Evolutionary conservation across 2,113 vertebrate species (phyloP).

Genomic region (Gymnorhina tibicen): DNA sequence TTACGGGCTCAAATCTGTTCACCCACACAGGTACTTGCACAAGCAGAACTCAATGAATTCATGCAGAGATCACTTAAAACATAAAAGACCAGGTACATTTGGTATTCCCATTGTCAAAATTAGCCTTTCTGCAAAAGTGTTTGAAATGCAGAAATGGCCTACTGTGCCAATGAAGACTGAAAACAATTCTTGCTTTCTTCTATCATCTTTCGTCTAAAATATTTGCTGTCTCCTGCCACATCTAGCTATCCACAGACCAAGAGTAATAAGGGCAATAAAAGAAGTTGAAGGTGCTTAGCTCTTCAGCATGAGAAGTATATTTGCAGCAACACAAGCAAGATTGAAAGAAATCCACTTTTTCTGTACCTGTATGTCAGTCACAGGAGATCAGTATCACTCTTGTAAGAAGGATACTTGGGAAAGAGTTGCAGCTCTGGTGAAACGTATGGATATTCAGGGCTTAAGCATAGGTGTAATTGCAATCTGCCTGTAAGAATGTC

Average conservation of each 20-base stretch:
- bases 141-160: not conserved
- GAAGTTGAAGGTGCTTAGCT: not conserved
- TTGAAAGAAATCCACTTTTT: not conserved
- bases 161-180: not conserved
- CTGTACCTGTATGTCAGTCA: not conserved
- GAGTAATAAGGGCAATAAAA: not conserved
- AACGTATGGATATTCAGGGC: not conserved
- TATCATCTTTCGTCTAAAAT: not conserved
- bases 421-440: not conserved
- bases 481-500: not conserved
- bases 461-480: not conserved
- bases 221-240: not conserved
- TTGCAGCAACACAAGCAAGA: not conserved
- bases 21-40: not conserved
- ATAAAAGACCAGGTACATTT: not conserved
- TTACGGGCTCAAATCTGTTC: not conserved
- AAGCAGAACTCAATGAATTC: not conserved
- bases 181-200: not conserved
- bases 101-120: not conserved
- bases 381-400: not conserved
- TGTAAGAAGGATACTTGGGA: not conserved
- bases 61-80: not conserved
- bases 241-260: not conserved
- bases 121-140: not conserved
- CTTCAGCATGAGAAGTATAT: not conserved